Conservation (phyloP, 2,797 vertebrate genomes). For the Lepus oiostolus region DNA sequence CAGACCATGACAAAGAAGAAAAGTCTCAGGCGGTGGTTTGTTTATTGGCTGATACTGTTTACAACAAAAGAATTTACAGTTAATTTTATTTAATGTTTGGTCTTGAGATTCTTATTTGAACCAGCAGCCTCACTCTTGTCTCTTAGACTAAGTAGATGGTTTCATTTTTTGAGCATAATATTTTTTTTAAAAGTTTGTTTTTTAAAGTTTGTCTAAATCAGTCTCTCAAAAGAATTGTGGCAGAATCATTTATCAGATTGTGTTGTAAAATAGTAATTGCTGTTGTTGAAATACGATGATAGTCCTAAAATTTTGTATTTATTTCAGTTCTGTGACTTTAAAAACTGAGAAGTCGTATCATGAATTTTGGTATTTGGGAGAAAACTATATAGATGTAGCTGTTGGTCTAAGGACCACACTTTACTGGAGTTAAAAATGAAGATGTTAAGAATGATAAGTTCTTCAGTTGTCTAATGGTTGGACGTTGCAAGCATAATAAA, state of each 20-base stretch:
- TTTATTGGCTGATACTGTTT: constrained; percentile 47
- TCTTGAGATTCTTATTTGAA: constrained; percentile 46
- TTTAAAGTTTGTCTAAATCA: constrained; percentile 17
- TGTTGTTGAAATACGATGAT: constrained; percentile 55
- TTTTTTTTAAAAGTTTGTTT: constrained; percentile 43
- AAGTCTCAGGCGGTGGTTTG: neutral
- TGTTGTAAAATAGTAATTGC: constrained; percentile 43
- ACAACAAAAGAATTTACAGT: neutral
- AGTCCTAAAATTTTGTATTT: constrained; percentile 34
- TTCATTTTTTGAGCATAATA: constrained; percentile 8
- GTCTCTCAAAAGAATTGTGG: constrained; percentile 28
- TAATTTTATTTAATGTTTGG: constrained; percentile 49
- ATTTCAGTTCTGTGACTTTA: constrained; percentile 42
- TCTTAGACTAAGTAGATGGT: neutral
- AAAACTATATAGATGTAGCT: constrained; percentile 43
- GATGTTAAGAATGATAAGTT: constrained; percentile 39
- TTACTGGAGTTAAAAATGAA: constrained; percentile 43
- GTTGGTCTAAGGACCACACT: constrained; percentile 11
- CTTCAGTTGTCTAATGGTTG: constrained; percentile 56
- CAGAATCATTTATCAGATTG: constrained; percentile 42
- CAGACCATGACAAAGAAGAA: neutral
- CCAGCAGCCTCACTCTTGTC: neutral
- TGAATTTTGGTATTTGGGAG: constrained; percentile 52
- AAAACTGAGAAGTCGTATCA: constrained; percentile 36
- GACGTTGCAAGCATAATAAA: constrained; percentile 25